Percentiles rank a stretch among this genome's conserved stretches.
Evolutionary conservation across 2,888 invertebrate genomes (phyloP).

Genomic region (Trissolcus japonicus): DNA sequence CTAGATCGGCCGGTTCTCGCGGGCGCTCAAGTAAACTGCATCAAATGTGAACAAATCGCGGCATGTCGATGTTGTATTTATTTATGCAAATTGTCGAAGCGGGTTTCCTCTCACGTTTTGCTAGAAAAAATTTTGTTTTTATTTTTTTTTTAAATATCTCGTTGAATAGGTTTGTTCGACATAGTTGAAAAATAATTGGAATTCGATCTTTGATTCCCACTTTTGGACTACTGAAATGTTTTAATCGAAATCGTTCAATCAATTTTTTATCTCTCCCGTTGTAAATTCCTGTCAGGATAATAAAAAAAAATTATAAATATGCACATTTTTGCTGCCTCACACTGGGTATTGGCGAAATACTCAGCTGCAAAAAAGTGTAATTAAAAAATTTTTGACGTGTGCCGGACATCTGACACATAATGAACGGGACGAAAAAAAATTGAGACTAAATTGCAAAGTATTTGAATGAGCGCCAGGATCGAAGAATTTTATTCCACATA

Average conservation of each 20-base stretch:
- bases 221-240: too few relatives aligned
- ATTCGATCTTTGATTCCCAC: too few relatives aligned
- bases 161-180: too few relatives aligned
- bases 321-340: conserved; percentile 5
- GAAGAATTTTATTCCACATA: conserved; percentile 24
- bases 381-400: conserved; percentile 35
- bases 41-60: conserved; percentile 26
- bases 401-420: conserved; percentile 21
- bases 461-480: conserved; percentile 24
- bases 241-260: too few relatives aligned
- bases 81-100: too few relatives aligned
- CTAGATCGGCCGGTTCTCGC: conserved; percentile 36
- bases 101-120: too few relatives aligned
- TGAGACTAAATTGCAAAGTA: conserved; percentile 40
- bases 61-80: too few relatives aligned
- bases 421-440: conserved; percentile 18
- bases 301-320: neutral
- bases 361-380: conserved; percentile 20
- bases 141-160: too few relatives aligned
- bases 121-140: too few relatives aligned
- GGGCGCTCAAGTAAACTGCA: conserved; percentile 13
- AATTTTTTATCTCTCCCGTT: too few relatives aligned
- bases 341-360: conserved; percentile 7
- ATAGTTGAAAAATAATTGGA: too few relatives aligned
- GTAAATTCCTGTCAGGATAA: too few relatives aligned